A percentile compares a stretch with the other conserved stretches of the same genome.
These are phyloP conservation scores for Papilio demoleus DNA, from an alignment of 2,888 invertebrate genomes.

Conservation along the genomic window DNA sequence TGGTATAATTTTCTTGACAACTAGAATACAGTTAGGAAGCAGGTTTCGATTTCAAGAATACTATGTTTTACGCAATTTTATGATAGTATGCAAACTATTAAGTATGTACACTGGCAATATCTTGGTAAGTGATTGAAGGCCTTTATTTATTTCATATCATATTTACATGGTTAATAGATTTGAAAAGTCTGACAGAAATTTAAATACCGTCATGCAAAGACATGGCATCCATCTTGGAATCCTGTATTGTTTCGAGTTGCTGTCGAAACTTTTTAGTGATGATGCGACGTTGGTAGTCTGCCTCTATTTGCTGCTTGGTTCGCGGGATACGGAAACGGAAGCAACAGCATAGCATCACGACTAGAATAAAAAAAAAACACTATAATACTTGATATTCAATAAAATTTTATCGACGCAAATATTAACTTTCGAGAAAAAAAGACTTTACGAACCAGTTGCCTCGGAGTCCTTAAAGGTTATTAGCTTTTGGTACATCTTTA, in stretches of 20 bases:
- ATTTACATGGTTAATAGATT: too few relatives aligned
- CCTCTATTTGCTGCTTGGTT: conserved; percentile 97
- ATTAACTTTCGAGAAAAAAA: not conserved
- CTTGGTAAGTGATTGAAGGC: too few relatives aligned
- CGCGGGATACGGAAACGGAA: conserved; percentile 95
- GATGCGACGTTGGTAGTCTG: conserved; percentile 93
- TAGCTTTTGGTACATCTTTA: too few relatives aligned
- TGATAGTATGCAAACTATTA: too few relatives aligned
- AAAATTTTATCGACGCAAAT: too few relatives aligned
- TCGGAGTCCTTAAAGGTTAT: too few relatives aligned
- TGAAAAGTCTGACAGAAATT: not conserved
- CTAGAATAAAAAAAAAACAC: conserved; percentile 70
- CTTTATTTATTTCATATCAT: too few relatives aligned
- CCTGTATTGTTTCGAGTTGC: conserved; percentile 91
- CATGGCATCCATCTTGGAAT: conserved; percentile 93
- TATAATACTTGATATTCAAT: not conserved
- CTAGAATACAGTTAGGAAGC: too few relatives aligned
- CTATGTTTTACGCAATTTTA: too few relatives aligned
- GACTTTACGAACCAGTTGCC: not conserved
- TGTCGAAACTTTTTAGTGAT: conserved; percentile 92
- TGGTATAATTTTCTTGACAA: not conserved
- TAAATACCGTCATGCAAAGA: conserved; percentile 88
- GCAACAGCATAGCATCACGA: conserved; percentile 94
- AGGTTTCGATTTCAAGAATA: too few relatives aligned
- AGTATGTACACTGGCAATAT: too few relatives aligned